Percentiles rank a stretch among this genome's conserved stretches.
phyloP scores from a whole-genome alignment of 2,888 invertebrate genomes.

The Sesamia inferens region DNA sequence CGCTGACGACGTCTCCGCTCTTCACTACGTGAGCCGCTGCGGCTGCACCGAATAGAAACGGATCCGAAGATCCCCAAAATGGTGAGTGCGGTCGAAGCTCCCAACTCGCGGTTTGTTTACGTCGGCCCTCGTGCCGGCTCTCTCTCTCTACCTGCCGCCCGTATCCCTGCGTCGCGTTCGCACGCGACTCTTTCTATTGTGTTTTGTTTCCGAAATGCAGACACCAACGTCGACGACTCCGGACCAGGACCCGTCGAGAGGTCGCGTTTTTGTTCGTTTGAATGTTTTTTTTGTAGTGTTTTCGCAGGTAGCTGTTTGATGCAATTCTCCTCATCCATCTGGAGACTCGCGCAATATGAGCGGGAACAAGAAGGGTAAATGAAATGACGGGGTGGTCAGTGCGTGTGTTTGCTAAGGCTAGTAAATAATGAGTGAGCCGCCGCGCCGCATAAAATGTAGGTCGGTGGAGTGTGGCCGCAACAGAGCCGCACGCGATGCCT shows the following conservation, averaged over 20 bases:
- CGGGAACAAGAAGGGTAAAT: slow-evolving; percentile 68
- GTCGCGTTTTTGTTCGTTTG: slow-evolving; percentile 85
- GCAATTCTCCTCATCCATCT: slow-evolving; percentile 75
- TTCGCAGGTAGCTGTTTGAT: slow-evolving; percentile 85
- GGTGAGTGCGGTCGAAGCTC: slow-evolving; percentile 90
- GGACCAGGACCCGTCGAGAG: slow-evolving; percentile 82
- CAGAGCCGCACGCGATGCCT: slow-evolving; percentile 82
- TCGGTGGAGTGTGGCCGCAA: slow-evolving; percentile 85
- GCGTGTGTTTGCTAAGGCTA: slow-evolving; percentile 78
- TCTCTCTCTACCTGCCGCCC: slow-evolving; percentile 88
- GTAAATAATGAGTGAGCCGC: slow-evolving; percentile 83
- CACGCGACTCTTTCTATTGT: slow-evolving; percentile 88
- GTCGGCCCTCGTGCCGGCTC: slow-evolving; percentile 86
- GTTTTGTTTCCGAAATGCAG: slow-evolving; percentile 90
- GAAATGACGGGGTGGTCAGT: slow-evolving; percentile 73
- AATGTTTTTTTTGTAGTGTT: slow-evolving; percentile 83
- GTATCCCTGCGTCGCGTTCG: slow-evolving; percentile 85
- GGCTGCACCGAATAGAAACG: slow-evolving; percentile 74
- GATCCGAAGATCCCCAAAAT: slow-evolving; percentile 86
- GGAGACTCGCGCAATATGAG: slow-evolving; percentile 51
- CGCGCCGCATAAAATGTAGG: slow-evolving; percentile 89
- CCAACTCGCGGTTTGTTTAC: slow-evolving; percentile 88
- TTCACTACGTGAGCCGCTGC: slow-evolving; percentile 85
- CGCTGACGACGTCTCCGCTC: slow-evolving; percentile 84
- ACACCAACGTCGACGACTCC: slow-evolving; percentile 85